Evolutionary conservation across 30 jellyfish, hydroid and myxozoan genomes (phyloP).

Genomic region (Clytia hemisphaerica): DNA sequence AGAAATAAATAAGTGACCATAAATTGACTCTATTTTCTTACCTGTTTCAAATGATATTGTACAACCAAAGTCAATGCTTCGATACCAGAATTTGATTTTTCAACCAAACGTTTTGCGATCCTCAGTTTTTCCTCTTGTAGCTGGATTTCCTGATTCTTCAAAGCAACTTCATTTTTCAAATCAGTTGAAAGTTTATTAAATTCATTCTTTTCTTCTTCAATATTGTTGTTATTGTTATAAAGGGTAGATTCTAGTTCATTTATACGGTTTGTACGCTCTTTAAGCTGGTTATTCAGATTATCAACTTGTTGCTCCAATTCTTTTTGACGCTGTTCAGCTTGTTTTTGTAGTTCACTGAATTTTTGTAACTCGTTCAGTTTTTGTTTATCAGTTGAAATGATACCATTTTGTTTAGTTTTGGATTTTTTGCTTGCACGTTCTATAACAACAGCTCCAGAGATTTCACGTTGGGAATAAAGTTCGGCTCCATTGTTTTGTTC

Average conservation of each 20-base stretch:
- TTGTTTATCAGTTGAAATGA: slow-evolving; percentile 8
- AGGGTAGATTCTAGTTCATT: slow-evolving; percentile 42
- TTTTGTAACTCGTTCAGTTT: no score
- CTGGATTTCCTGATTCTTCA: slow-evolving; percentile 3
- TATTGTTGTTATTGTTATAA: background rate
- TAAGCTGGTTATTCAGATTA: slow-evolving; percentile 27
- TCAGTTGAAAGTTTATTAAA: background rate
- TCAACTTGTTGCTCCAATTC: slow-evolving; percentile 8
- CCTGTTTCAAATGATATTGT: slow-evolving; percentile 52
- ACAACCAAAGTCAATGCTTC: slow-evolving; percentile 72
- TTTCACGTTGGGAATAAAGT: background rate
- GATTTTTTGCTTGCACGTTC: background rate
- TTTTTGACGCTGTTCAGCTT: background rate
- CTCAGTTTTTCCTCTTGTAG: background rate
- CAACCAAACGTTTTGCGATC: background rate
- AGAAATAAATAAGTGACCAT: no score
- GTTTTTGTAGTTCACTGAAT: background rate
- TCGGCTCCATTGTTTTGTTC: background rate
- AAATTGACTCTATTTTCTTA: no score
- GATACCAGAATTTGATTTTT: slow-evolving; percentile 40
- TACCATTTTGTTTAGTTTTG: slow-evolving; percentile 14
- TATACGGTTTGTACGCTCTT: slow-evolving; percentile 31
- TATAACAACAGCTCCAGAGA: background rate
- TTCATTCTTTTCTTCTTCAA: background rate
- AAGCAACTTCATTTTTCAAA: background rate